These are phyloP conservation scores for Phrixothrix hirtus DNA, from an alignment of 2,888 invertebrate species.

Conservation along the genomic window DNA sequence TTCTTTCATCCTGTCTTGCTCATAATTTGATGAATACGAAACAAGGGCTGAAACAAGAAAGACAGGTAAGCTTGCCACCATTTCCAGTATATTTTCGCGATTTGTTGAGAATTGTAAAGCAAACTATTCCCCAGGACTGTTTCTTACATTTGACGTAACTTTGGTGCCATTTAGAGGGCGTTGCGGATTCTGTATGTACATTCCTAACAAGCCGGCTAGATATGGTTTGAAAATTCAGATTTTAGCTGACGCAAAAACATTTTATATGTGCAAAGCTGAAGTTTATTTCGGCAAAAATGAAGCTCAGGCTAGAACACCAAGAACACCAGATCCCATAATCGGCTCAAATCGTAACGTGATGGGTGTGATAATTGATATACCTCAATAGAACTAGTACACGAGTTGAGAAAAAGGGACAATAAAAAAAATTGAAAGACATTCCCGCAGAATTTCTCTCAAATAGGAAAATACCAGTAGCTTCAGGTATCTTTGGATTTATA, in stretches of 20 bases:
- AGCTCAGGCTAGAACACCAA: neutral
- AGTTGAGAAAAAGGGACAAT: neutral
- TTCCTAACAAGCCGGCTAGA: too few species aligned
- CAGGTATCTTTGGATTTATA: too few species aligned
- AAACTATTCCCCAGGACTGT: neutral
- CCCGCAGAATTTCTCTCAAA: neutral
- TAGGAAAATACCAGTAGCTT: neutral
- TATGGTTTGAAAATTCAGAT: neutral
- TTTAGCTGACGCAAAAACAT: neutral
- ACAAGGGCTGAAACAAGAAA: neutral
- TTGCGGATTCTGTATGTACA: too few species aligned
- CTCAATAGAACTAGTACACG: neutral
- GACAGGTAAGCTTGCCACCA: too few species aligned
- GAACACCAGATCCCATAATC: neutral
- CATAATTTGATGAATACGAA: neutral
- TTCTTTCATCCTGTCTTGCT: neutral
- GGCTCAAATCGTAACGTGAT: neutral
- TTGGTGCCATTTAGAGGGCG: neutral
- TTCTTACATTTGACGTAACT: too few species aligned
- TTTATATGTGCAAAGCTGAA: too few species aligned
- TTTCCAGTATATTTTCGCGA: too few species aligned
- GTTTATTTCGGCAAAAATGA: neutral
- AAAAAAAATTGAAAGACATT: neutral
- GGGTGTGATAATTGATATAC: neutral
- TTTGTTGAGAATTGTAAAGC: neutral